Conservation (phyloP, 1,140 invertebrate species). For the Lutraria rhynchaena region DNA sequence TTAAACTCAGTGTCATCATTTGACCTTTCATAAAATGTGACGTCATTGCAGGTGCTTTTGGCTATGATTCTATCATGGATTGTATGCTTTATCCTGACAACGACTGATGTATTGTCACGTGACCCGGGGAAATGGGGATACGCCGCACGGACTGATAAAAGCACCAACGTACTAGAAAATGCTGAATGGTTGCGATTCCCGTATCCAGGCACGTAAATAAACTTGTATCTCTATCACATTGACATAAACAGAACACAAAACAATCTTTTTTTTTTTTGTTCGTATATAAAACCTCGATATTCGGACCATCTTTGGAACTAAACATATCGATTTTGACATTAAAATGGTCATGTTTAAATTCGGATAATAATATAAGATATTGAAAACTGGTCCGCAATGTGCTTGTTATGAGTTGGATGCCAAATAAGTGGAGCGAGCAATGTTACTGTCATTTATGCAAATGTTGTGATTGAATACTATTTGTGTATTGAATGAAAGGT, state of each 20-base stretch:
- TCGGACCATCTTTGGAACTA: no score
- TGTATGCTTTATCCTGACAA: constrained; percentile 89
- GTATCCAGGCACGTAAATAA: constrained; percentile 93
- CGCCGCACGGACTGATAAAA: constrained; percentile 90
- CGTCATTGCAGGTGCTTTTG: constrained; percentile 61
- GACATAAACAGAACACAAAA: no score
- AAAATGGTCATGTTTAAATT: no score
- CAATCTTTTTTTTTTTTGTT: background rate
- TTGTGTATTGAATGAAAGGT: constrained; percentile 61
- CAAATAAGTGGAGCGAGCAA: background rate
- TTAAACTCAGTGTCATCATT: no score
- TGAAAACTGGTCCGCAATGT: background rate
- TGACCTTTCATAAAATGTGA: background rate
- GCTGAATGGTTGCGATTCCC: constrained; percentile 93
- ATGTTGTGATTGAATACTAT: no score
- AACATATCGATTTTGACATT: no score
- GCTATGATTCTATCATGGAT: constrained; percentile 84
- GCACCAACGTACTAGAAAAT: constrained; percentile 88
- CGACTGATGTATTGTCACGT: constrained; percentile 85
- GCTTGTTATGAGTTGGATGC: background rate
- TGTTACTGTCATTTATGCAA: background rate
- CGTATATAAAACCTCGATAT: background rate
- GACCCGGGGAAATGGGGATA: constrained; percentile 83
- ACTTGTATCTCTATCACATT: no score
- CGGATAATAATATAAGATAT: no score